Percentiles rank a stretch among this genome's conserved stretches.
Conservation (phyloP, 2,888 invertebrate species). For the Eristalis pertinax region DNA sequence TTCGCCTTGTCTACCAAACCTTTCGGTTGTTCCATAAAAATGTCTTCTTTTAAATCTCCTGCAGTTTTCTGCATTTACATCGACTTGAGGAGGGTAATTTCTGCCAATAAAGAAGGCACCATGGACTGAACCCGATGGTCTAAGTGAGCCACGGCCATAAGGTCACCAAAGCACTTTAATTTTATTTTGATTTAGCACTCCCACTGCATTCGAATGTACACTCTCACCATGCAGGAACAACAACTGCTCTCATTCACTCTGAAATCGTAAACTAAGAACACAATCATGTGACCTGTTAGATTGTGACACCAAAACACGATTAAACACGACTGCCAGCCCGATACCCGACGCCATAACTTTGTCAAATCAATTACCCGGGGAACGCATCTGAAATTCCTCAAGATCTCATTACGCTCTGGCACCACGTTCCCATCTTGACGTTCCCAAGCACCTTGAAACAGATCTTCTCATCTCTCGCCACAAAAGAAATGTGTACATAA, state of each 20-base stretch:
- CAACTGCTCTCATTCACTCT: not conserved
- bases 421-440: not conserved
- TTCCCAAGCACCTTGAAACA: constrained; percentile 4
- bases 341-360: not conserved
- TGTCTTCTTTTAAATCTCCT: too few relatives aligned
- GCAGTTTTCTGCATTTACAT: too few relatives aligned
- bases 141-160: too few relatives aligned
- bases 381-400: constrained; percentile 4
- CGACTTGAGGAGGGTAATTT: too few relatives aligned
- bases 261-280: not conserved
- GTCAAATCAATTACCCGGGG: not conserved
- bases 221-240: too few relatives aligned
- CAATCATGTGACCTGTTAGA: not conserved
- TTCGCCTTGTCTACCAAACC: too few relatives aligned
- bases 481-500: not conserved
- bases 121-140: too few relatives aligned
- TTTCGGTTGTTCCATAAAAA: too few relatives aligned
- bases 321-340: not conserved
- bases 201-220: too few relatives aligned
- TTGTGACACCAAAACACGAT: not conserved
- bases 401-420: not conserved
- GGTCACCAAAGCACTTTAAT: too few relatives aligned
- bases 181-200: too few relatives aligned
- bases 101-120: too few relatives aligned
- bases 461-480: constrained; percentile 2